phyloP scores from a whole-genome alignment of 2,797 vertebrate species.

The Peromyscus eremicus region DNA sequence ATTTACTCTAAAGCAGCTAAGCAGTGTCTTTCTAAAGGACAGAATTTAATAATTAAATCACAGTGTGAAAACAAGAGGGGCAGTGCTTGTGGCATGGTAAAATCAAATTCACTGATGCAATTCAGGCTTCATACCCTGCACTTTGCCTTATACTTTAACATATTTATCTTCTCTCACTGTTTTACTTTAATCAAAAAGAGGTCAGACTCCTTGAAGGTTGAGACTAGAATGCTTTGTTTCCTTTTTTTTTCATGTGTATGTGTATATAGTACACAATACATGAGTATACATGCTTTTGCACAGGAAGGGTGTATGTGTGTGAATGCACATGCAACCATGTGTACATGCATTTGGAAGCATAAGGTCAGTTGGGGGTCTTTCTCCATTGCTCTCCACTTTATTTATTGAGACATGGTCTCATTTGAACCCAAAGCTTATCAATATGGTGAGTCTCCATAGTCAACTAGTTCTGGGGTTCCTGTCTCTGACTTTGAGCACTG shows the following conservation, averaged over 20 bases:
- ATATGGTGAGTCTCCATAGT: neutral
- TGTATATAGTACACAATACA: neutral
- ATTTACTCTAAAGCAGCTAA: neutral
- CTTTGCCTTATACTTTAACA: neutral
- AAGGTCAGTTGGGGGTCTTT: neutral
- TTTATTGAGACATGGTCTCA: neutral
- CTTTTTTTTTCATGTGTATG: neutral
- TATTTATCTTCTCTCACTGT: neutral
- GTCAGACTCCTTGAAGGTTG: neutral
- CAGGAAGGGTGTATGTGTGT: neutral
- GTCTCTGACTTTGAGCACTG: neutral
- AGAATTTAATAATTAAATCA: slow-evolving; percentile 45
- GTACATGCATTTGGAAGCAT: neutral
- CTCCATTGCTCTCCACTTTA: neutral
- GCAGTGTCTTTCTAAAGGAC: neutral
- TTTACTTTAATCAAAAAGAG: slow-evolving; percentile 42
- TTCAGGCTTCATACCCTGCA: neutral
- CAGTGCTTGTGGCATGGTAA: neutral
- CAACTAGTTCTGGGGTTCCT: neutral
- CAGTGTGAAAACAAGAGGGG: neutral
- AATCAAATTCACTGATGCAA: neutral
- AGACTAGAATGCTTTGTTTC: neutral
- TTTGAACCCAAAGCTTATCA: neutral
- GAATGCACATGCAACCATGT: neutral
- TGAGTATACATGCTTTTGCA: neutral